These are phyloP conservation scores for Lophochroa leadbeateri DNA, from an alignment of 2,113 vertebrate species.

Conservation along the genomic window DNA sequence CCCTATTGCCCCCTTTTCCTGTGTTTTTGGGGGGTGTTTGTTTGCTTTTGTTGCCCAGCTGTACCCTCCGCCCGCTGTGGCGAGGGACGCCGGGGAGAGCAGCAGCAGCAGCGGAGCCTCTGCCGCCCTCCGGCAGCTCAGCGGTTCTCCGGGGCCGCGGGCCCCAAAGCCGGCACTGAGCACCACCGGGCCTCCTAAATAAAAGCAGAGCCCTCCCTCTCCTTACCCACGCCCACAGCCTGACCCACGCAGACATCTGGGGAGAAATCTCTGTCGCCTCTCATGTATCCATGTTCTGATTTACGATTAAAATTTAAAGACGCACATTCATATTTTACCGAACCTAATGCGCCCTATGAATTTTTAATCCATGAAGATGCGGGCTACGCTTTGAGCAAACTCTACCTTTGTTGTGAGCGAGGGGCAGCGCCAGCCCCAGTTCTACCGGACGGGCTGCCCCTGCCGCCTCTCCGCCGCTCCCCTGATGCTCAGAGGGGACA, in stretches of 20 bases:
- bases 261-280: constrained; percentile 82
- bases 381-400: constrained; percentile 74
- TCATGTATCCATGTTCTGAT: constrained; percentile 83
- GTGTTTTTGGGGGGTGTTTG: too few species aligned
- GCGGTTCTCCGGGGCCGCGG: constrained; percentile 38
- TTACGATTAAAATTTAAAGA: constrained; percentile 93
- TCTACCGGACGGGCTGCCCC: background rate
- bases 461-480: background rate
- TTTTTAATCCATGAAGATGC: constrained; percentile 87
- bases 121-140: constrained; percentile 5
- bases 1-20: background rate
- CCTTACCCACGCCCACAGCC: constrained; percentile 43
- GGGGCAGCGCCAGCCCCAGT: background rate
- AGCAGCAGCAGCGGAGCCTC: background rate
- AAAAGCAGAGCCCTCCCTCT: constrained; percentile 65
- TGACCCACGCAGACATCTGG: constrained; percentile 73
- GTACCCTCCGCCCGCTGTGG: background rate
- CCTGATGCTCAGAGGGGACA: background rate
- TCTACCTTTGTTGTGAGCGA: constrained; percentile 33
- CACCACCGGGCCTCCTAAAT: constrained; percentile 54
- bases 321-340: constrained; percentile 92
- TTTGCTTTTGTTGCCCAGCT: background rate
- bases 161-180: constrained; percentile 43
- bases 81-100: constrained; percentile 10
- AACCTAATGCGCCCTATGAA: constrained; percentile 89